phyloP scores from a whole-genome alignment of 2,888 invertebrate species.

The Marronus borbonicus region DNA sequence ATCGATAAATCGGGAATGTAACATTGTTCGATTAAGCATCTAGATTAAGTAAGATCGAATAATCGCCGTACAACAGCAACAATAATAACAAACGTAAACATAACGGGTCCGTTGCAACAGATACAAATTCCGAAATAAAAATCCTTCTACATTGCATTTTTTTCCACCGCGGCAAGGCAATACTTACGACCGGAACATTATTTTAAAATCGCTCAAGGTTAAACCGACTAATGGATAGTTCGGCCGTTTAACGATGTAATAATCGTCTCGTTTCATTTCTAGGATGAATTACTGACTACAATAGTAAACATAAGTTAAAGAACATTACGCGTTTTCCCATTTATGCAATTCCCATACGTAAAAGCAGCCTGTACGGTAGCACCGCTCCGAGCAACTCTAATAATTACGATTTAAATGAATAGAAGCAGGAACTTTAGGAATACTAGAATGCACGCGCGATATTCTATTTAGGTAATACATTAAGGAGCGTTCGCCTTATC shows the following conservation, averaged over 20 bases:
- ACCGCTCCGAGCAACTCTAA: too few species aligned
- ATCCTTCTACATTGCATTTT: conserved; percentile 24
- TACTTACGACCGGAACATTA: neutral
- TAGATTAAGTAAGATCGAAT: neutral
- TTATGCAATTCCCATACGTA: conserved; percentile 9
- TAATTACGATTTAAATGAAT: too few species aligned
- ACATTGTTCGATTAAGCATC: conserved; percentile 2
- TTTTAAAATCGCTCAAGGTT: conserved; percentile 43
- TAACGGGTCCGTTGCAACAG: too few species aligned
- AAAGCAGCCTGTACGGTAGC: neutral
- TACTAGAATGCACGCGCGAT: too few species aligned
- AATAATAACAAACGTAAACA: conserved; percentile 4
- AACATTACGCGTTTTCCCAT: conserved; percentile 8
- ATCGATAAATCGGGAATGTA: neutral
- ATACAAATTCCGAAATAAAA: neutral
- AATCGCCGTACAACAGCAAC: neutral
- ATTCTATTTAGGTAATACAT: neutral
- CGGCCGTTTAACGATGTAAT: conserved; percentile 8
- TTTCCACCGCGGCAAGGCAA: conserved; percentile 4
- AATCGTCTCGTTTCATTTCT: conserved; percentile 4
- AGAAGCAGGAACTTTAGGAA: too few species aligned
- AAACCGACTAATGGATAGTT: conserved; percentile 16
- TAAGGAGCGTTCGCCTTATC: neutral
- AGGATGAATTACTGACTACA: conserved; percentile 21
- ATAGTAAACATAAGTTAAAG: conserved; percentile 27